A percentile compares a stretch with the other conserved stretches of the same genome.
phyloP scores from a whole-genome alignment of 2,113 vertebrate genomes.

The Nymphicus hollandicus region DNA sequence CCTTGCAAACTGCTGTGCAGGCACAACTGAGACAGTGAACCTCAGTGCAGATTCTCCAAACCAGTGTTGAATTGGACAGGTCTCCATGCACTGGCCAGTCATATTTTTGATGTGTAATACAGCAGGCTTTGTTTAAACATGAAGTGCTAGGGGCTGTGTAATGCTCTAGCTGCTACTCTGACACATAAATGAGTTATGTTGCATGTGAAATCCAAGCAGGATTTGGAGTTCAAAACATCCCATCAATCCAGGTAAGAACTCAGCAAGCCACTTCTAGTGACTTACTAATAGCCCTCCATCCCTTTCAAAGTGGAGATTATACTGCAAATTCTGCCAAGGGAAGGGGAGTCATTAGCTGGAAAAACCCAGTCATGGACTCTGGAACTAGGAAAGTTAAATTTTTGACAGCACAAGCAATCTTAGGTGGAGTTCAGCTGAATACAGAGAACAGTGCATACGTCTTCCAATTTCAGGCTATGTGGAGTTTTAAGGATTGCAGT shows the following conservation, averaged over 20 bases:
- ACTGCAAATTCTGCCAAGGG: not conserved
- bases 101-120: not conserved
- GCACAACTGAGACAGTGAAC: not conserved
- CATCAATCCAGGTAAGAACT: not conserved
- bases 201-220: not conserved
- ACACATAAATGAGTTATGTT: not conserved
- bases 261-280: not conserved
- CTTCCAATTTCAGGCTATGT: not conserved
- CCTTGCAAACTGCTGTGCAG: not conserved
- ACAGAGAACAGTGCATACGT: not conserved
- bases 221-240: not conserved
- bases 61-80: not conserved
- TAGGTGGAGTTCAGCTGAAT: not conserved
- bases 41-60: not conserved
- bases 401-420: not conserved
- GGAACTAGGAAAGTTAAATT: not conserved
- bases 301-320: not conserved
- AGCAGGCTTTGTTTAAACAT: not conserved
- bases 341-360: not conserved
- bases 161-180: not conserved
- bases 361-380: not conserved
- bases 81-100: not conserved
- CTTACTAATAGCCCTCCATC: not conserved
- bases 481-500: not conserved
- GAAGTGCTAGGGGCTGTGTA: not conserved